Conservation (phyloP, 2,797 vertebrate genomes). For the Hypotaenidia philippensis region DNA sequence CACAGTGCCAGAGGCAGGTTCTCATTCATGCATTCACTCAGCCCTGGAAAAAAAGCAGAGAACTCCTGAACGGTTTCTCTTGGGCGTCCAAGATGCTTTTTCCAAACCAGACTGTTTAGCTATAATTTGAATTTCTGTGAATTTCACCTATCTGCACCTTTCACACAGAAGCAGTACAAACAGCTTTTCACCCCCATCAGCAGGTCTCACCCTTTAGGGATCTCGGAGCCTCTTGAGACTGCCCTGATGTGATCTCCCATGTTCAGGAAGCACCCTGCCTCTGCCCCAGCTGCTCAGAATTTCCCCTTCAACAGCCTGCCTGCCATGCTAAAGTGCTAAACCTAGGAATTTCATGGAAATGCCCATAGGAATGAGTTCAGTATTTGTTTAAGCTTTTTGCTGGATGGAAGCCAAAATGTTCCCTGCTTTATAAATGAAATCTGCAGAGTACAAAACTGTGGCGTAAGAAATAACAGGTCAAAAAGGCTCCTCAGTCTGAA, state of each 20-base stretch:
- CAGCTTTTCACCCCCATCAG: background rate
- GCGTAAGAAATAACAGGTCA: conserved; percentile 13
- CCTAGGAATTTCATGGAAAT: background rate
- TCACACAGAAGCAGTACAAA: background rate
- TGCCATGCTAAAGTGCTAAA: background rate
- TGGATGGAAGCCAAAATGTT: conserved; percentile 16
- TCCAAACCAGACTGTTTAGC: background rate
- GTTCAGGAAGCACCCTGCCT: background rate
- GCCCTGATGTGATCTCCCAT: background rate
- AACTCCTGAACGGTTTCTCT: background rate
- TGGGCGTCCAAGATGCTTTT: background rate
- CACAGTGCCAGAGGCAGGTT: background rate
- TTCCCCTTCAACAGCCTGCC: background rate
- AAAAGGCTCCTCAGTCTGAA: background rate
- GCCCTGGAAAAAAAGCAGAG: background rate
- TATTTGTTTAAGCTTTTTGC: background rate
- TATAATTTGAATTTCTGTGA: background rate
- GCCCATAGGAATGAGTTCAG: background rate
- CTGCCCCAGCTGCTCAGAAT: background rate
- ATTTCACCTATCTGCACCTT: background rate
- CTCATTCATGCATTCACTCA: background rate
- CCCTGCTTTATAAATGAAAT: background rate
- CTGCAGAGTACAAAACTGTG: background rate
- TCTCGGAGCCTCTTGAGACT: background rate
- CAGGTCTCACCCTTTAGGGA: background rate